A percentile compares a stretch with the other conserved stretches of the same genome.
Evolutionary conservation across 2,113 vertebrate genomes (phyloP).

Genomic region (Ginglymostoma cirratum): DNA sequence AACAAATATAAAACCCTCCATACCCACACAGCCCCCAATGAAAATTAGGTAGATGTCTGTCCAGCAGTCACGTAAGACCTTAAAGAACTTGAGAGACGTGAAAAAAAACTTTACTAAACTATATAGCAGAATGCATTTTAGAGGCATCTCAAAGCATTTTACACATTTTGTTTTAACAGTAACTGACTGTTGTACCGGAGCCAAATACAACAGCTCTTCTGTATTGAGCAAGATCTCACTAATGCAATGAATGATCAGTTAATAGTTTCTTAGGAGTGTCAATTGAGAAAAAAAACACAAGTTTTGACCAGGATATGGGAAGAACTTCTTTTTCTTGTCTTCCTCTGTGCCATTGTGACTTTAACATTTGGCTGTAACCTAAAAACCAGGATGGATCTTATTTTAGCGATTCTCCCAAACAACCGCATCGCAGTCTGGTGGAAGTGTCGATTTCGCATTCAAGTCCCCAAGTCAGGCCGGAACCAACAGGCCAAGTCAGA

Average conservation of each 20-base stretch:
- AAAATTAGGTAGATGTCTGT: background rate
- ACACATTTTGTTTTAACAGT: background rate
- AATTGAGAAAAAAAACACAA: background rate
- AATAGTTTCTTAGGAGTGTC: background rate
- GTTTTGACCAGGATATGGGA: background rate
- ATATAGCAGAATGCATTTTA: background rate
- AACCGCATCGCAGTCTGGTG: background rate
- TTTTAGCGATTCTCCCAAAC: background rate
- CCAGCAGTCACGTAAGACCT: background rate
- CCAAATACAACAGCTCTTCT: background rate
- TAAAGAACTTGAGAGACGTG: background rate
- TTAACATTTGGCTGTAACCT: background rate
- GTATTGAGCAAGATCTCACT: background rate
- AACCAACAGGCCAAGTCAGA: background rate
- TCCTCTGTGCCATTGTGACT: background rate
- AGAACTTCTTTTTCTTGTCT: background rate
- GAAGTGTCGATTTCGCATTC: background rate
- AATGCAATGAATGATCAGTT: background rate
- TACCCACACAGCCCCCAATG: no score
- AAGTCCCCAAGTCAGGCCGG: background rate
- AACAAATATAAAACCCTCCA: background rate
- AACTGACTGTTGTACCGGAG: background rate
- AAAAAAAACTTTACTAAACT: background rate
- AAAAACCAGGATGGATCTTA: background rate
- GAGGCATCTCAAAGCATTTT: background rate